Evolutionary conservation across 2,888 invertebrate species (phyloP).

Genomic region (Lymantria monacha): DNA sequence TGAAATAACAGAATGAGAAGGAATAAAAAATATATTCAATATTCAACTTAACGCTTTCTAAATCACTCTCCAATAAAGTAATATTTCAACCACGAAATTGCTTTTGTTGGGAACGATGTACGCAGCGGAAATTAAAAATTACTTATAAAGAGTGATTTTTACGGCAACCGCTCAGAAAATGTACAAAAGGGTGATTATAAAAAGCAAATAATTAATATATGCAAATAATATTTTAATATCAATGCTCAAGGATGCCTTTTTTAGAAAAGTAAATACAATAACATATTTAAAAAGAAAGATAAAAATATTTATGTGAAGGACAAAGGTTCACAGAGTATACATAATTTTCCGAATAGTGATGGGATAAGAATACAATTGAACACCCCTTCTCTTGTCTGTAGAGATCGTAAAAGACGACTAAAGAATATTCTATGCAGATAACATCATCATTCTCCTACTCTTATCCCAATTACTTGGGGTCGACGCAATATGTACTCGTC

Average conservation of each 20-base stretch:
- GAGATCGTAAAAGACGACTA: no score
- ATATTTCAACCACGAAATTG: conserved; percentile 33
- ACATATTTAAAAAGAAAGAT: no score
- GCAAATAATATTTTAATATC: not conserved
- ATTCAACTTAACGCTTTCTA: conserved; percentile 22
- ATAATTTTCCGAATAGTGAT: no score
- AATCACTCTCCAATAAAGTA: conserved; percentile 37
- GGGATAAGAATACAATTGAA: no score
- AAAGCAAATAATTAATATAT: conserved; percentile 9
- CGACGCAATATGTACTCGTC: no score
- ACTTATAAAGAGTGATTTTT: conserved; percentile 20
- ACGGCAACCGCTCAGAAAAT: conserved; percentile 2
- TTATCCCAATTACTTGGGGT: no score
- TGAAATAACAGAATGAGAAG: not conserved
- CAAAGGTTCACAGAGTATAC: no score
- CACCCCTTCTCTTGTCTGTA: no score
- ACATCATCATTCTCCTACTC: no score
- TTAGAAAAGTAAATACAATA: no score
- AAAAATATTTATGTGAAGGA: no score
- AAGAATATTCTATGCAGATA: no score
- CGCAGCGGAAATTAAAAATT: conserved; percentile 26
- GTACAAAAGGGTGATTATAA: conserved; percentile 7
- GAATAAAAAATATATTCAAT: conserved; percentile 14
- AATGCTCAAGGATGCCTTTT: not conserved
- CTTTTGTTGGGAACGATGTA: conserved; percentile 21